phyloP scores from a whole-genome alignment of 1,140 invertebrate species.

The Octopus sinensis region DNA sequence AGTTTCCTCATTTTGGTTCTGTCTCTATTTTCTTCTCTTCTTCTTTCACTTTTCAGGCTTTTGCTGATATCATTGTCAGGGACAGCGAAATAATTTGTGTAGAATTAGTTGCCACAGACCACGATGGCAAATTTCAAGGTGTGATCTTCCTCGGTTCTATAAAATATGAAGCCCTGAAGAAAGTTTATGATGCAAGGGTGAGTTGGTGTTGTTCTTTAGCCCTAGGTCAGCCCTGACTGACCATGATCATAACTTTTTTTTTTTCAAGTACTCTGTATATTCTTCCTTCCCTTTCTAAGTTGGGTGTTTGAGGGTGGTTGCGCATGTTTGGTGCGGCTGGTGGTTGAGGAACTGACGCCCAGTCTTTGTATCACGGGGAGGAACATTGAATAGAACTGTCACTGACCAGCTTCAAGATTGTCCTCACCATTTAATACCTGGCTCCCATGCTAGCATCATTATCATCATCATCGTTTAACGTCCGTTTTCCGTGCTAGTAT shows the following conservation, averaged over 20 bases:
- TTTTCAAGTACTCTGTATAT: neutral
- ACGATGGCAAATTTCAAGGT: conserved; percentile 67
- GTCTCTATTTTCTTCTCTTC: neutral
- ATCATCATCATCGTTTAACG: too few species aligned
- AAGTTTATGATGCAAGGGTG: conserved; percentile 93
- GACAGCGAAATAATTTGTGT: conserved; percentile 99
- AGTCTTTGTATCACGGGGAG: too few species aligned
- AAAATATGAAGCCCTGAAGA: conserved; percentile 92
- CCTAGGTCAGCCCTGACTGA: too few species aligned
- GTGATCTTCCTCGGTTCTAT: conserved; percentile 97
- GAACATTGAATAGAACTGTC: too few species aligned
- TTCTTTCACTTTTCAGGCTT: conserved; percentile 65
- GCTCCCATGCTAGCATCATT: too few species aligned
- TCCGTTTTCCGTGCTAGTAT: too few species aligned
- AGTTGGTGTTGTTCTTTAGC: conserved; percentile 44
- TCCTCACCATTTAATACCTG: too few species aligned
- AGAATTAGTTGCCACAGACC: conserved; percentile 87
- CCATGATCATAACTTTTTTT: neutral
- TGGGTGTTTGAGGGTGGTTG: too few species aligned
- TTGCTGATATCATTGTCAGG: conserved; percentile 87
- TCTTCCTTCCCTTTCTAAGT: conserved; percentile 11
- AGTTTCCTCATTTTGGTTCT: too few species aligned
- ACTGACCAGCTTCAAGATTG: too few species aligned
- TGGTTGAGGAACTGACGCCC: too few species aligned
- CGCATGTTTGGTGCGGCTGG: too few species aligned